These are phyloP conservation scores for Lepidothrix coronata DNA, from an alignment of 2,113 vertebrate species.

Conservation along the genomic window DNA sequence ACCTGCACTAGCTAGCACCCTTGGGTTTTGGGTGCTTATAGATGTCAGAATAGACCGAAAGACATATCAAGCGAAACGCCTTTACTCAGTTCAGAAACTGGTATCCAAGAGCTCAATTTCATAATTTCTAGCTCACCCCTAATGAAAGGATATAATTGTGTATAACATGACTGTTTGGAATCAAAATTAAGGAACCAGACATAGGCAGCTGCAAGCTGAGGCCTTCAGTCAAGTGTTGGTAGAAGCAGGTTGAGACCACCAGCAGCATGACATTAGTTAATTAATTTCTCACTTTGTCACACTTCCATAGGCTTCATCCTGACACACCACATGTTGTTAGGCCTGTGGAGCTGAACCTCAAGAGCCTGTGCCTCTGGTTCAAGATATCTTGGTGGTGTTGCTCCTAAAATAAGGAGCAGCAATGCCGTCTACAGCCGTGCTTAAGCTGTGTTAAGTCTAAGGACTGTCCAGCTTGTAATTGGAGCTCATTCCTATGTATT, in stretches of 20 bases:
- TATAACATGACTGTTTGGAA: background rate
- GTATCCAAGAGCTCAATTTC: background rate
- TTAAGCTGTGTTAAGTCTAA: background rate
- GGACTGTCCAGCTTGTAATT: background rate
- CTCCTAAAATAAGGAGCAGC: background rate
- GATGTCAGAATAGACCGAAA: background rate
- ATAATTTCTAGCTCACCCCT: background rate
- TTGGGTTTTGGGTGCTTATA: background rate
- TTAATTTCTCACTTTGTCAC: background rate
- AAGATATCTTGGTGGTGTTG: background rate
- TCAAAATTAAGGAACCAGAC: background rate
- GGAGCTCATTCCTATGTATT: constrained; percentile 17
- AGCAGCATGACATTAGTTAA: background rate
- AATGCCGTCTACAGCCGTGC: background rate
- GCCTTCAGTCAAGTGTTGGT: background rate
- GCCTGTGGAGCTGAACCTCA: background rate
- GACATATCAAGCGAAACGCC: background rate
- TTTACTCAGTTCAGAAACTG: background rate
- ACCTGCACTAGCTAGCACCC: background rate
- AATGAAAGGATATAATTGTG: background rate
- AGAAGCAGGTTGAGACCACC: background rate
- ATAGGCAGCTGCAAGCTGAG: background rate
- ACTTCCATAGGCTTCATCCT: background rate
- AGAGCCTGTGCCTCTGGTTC: background rate
- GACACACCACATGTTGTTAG: background rate